phyloP scores from a whole-genome alignment of 37 sponge, comb jelly and placozoan species.

The Diacarnus erythraeanus region DNA sequence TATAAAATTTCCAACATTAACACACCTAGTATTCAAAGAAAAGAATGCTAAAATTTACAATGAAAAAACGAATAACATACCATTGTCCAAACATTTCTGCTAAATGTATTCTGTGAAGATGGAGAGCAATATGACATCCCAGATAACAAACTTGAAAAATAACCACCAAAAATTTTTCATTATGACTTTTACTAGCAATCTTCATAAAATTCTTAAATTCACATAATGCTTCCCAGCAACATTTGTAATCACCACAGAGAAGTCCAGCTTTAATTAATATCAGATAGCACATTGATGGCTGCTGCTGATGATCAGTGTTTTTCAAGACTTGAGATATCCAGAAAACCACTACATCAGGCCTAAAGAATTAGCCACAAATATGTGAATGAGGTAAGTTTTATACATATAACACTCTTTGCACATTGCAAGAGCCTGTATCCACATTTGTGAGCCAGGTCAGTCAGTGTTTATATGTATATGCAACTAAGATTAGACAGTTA shows the following conservation, averaged over 20 bases:
- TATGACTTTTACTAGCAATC: not conserved
- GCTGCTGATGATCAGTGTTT: not conserved
- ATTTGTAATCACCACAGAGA: not conserved
- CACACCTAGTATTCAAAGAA: not conserved
- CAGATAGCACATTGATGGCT: conserved; percentile 1
- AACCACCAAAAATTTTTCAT: not conserved
- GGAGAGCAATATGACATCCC: not conserved
- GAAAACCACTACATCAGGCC: not conserved
- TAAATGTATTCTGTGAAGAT: not conserved
- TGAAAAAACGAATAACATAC: not conserved
- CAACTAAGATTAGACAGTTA: too few species aligned
- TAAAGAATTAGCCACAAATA: not conserved
- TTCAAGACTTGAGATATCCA: not conserved
- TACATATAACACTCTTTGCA: not conserved
- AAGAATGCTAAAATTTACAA: not conserved
- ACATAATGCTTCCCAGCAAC: not conserved
- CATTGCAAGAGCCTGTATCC: too few species aligned
- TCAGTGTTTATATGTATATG: not conserved
- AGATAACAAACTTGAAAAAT: not conserved
- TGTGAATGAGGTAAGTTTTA: not conserved
- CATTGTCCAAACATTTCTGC: not conserved
- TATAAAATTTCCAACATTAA: not conserved
- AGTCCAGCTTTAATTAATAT: not conserved
- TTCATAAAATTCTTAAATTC: not conserved
- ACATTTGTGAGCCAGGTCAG: too few species aligned